Evolutionary conservation across 2,113 vertebrate species (phyloP).

Genomic region (Andinoacara biseriatus): DNA sequence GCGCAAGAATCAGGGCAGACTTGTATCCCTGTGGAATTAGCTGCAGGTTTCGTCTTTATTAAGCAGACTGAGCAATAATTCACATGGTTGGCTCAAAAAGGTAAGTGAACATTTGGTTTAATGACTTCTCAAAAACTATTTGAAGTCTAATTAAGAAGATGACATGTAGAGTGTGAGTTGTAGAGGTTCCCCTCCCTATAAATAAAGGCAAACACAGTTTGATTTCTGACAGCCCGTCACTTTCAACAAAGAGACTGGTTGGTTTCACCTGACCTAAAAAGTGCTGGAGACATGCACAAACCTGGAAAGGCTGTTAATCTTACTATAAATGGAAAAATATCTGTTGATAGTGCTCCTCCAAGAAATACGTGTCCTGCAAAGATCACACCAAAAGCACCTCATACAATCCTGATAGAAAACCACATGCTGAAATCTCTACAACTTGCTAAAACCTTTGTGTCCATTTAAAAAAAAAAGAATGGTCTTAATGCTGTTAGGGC

Average conservation of each 20-base stretch:
- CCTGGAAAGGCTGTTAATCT: background rate
- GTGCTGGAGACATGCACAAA: background rate
- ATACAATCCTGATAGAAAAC: background rate
- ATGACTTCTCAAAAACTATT: slow-evolving; percentile 9
- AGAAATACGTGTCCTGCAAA: background rate
- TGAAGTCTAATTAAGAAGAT: background rate
- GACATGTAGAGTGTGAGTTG: background rate
- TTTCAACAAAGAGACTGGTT: background rate
- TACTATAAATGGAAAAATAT: background rate
- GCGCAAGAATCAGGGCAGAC: slow-evolving; percentile 11
- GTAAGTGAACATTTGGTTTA: background rate
- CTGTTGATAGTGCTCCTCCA: background rate
- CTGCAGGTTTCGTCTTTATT: slow-evolving; percentile 2
- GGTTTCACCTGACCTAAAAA: background rate
- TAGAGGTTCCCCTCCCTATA: background rate
- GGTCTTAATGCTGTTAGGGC: background rate
- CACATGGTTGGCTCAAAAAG: background rate
- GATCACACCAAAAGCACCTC: background rate
- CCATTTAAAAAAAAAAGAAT: background rate
- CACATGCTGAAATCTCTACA: background rate
- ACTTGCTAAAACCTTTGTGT: background rate
- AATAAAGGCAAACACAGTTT: background rate
- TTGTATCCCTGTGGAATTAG: slow-evolving; percentile 17
- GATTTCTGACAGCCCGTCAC: background rate
- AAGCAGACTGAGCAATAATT: background rate